A percentile compares a stretch with the other conserved stretches of the same genome.
These are phyloP conservation scores for Poecilia gillii DNA, from an alignment of 2,797 vertebrate species.

Conservation along the genomic window DNA sequence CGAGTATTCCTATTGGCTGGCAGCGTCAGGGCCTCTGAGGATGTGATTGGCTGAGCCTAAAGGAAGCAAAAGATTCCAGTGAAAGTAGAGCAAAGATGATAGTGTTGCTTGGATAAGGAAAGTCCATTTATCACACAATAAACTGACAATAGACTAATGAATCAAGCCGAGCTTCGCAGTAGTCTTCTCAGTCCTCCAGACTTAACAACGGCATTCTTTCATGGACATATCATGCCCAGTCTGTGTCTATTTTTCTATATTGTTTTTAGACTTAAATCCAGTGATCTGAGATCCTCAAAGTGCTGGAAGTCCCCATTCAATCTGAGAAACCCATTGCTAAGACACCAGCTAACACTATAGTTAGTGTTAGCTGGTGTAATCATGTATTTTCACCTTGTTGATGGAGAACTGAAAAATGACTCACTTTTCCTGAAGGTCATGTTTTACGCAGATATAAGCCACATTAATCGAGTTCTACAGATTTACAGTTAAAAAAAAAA, in stretches of 20 bases:
- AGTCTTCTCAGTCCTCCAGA: neutral
- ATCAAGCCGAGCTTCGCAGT: neutral
- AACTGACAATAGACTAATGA: neutral
- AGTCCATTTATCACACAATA: neutral
- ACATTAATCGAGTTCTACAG: too few species aligned
- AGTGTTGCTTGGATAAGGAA: neutral
- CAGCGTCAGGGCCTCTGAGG: constrained; percentile 10
- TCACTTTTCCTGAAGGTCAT: neutral
- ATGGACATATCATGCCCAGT: neutral
- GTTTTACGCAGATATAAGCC: too few species aligned
- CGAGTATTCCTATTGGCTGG: constrained; percentile 69
- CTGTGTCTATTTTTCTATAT: neutral
- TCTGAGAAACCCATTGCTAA: too few species aligned
- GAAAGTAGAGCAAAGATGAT: constrained; percentile 1
- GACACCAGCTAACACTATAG: neutral
- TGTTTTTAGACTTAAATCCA: neutral
- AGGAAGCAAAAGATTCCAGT: constrained; percentile 8
- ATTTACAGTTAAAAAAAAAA: too few species aligned
- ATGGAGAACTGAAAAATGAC: neutral
- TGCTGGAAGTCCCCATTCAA: too few species aligned
- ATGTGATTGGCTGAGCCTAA: constrained; percentile 34
- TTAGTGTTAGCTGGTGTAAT: neutral
- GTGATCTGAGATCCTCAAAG: neutral
- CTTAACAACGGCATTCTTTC: neutral
- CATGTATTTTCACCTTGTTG: neutral